Evolutionary conservation across 2,113 vertebrate species (phyloP).

Genomic region (Myotis lucifugus): DNA sequence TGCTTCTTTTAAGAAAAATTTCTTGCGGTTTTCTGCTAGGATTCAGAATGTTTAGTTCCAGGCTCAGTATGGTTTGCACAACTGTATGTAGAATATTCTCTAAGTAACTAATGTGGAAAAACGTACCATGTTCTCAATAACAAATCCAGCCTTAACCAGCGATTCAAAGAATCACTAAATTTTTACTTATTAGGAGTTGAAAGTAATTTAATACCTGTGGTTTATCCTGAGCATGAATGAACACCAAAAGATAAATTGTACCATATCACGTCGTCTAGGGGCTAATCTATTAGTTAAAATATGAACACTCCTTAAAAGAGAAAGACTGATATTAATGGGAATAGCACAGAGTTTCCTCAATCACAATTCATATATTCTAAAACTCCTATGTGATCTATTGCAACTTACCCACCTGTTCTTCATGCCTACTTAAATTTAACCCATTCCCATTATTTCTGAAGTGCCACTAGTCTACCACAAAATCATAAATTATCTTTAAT

Average conservation of each 20-base stretch:
- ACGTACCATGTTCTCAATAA: not conserved
- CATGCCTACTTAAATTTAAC: not conserved
- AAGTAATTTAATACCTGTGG: not conserved
- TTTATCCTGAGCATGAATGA: not conserved
- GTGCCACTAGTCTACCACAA: not conserved
- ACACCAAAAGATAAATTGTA: not conserved
- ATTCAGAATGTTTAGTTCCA: not conserved
- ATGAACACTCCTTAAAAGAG: not conserved
- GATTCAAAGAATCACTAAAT: not conserved
- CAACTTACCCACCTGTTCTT: not conserved
- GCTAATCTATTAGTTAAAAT: not conserved
- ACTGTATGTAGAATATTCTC: not conserved
- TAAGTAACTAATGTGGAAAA: not conserved
- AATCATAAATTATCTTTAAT: not conserved
- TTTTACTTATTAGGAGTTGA: not conserved
- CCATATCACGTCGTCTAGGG: not conserved
- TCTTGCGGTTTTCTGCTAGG: not conserved
- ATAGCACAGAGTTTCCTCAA: not conserved
- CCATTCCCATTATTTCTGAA: not conserved
- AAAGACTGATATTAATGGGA: not conserved
- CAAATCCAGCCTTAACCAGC: not conserved
- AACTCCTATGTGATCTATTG: not conserved
- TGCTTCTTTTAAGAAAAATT: constrained; percentile 53
- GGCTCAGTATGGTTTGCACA: not conserved
- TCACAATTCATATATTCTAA: not conserved